A percentile compares a stretch with the other conserved stretches of the same genome.
These are phyloP conservation scores for Eutolmus rufibarbis DNA, from an alignment of 2,888 invertebrate genomes.

Conservation along the genomic window DNA sequence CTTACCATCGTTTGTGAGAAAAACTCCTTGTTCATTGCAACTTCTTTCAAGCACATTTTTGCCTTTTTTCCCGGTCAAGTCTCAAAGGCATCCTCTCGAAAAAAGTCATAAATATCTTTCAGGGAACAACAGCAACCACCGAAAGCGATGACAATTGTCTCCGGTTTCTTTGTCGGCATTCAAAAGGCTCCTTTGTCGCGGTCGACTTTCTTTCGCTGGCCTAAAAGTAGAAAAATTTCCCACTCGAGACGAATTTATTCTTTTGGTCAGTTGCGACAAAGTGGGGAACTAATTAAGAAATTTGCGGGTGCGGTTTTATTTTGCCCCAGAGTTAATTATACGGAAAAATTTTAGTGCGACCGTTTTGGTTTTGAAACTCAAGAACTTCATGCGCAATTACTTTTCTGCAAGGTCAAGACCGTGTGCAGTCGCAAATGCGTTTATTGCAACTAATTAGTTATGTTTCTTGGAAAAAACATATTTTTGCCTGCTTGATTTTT, in stretches of 20 bases:
- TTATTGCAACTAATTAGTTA: neutral
- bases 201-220: neutral
- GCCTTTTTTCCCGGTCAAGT: neutral
- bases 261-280: slow-evolving; percentile 1
- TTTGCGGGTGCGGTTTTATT: neutral
- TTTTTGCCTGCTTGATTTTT: neutral
- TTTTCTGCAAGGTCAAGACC: neutral
- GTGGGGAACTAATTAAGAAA: slow-evolving; percentile 13
- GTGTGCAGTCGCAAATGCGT: neutral
- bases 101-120: slow-evolving; percentile 18
- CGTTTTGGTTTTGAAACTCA: neutral
- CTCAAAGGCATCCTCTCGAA: neutral
- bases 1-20: neutral
- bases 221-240: neutral
- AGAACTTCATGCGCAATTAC: neutral
- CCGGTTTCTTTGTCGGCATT: slow-evolving; percentile 27
- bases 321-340: slow-evolving; percentile 5
- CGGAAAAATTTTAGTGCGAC: neutral
- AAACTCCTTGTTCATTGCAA: neutral
- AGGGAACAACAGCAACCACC: neutral
- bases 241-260: slow-evolving; percentile 19
- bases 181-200: neutral
- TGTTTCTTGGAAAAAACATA: neutral
- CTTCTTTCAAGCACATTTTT: neutral
- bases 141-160: slow-evolving; percentile 32